Base-by-base conservation (phyloP, 2,888 invertebrate species). In the Andrena bicolor region DNA sequence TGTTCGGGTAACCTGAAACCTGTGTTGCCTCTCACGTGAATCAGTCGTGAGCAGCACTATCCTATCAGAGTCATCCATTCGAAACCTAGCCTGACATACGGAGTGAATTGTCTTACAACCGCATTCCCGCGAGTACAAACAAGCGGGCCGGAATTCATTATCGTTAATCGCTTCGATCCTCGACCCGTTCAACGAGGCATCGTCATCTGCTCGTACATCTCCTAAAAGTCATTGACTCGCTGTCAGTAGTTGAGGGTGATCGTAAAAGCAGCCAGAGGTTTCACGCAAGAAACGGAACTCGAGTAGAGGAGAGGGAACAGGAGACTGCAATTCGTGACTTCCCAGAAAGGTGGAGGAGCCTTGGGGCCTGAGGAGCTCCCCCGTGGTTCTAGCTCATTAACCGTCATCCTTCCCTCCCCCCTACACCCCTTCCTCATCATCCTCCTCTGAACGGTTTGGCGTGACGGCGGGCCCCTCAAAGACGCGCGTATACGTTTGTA, bases 381-480 rank as follows among this genome's bases (percentile, higher is more conserved):
- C 92, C 91, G 92, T 91, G 90, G 92, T 92, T 91, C 90, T 89
- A 90, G 92, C 93, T 93, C 93, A 93, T 93, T 93, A 93, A 93
- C 93, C 91, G 90, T 78, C 90, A 83, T 88, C 86, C 87, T 74
- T 79, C 68, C 83, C 79, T 71, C 81, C 84, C 80, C 86, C 81
- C 76, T 65, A 81, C 82, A 23, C 80, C 82, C 68, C 66, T 68
- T 76, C 79, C 84, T 83, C 83, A 69, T 88, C 83, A 72, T 84
- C 85, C 84, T 82, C 86, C 83, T 86, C 84, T 83, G 71, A 78
- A 80, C 85, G 75, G 85, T 88, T 88, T 87, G 86, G 89, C 88
- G 88, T 89, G 90, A 87, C 87, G 85, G 77, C 82, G 79, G 76
- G 79, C 64, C 85, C 78, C 80, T 82, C 82, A 64, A 76, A 58